Conservation (phyloP, 2,888 invertebrate genomes). For the Polydesmus complanatus region DNA sequence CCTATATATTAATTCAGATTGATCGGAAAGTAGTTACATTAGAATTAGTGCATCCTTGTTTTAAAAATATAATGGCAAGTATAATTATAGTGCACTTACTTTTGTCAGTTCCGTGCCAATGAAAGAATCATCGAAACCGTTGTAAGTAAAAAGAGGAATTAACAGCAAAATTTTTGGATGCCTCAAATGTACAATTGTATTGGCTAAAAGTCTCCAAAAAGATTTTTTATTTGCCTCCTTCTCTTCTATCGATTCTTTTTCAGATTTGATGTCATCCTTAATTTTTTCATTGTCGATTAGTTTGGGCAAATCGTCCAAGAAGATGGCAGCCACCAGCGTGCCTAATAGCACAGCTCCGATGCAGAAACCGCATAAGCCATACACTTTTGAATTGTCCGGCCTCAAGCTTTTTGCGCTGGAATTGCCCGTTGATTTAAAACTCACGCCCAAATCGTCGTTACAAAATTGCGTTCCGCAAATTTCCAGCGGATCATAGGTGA, state of each 20-base stretch:
- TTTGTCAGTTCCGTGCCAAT: constrained; percentile 56
- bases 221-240: too few relatives aligned
- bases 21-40: too few relatives aligned
- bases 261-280: constrained; percentile 34
- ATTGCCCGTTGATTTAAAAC: not conserved
- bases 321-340: constrained; percentile 66
- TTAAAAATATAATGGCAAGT: too few relatives aligned
- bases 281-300: constrained; percentile 31
- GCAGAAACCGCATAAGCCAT: constrained; percentile 77
- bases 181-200: constrained; percentile 80
- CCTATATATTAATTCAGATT: too few relatives aligned
- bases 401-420: not conserved
- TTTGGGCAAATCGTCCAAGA: constrained; percentile 82
- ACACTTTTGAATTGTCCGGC: constrained; percentile 49
- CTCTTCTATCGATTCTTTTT: too few relatives aligned
- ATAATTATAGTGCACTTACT: constrained; percentile 26
- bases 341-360: constrained; percentile 72
- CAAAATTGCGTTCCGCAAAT: constrained; percentile 8
- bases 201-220: constrained; percentile 66
- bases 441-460: constrained; percentile 8
- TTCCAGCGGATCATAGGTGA: constrained; percentile 6
- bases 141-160: constrained; percentile 89
- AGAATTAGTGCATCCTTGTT: too few relatives aligned
- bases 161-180: constrained; percentile 83
- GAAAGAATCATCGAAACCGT: constrained; percentile 94